Conservation (phyloP, 2,888 invertebrate genomes). For the Notodonta dromedarius region DNA sequence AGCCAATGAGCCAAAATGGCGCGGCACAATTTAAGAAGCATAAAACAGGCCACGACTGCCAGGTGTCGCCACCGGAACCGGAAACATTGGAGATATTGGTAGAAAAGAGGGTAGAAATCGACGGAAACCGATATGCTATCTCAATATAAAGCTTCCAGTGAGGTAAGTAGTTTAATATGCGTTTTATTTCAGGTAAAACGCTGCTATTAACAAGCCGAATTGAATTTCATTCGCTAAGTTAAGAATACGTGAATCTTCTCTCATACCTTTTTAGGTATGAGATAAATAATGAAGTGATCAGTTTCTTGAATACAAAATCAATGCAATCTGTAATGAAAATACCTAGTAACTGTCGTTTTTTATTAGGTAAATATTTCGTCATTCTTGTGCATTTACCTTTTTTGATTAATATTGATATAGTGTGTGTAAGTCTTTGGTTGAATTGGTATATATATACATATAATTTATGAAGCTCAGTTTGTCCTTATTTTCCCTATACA, state of each 20-base stretch:
- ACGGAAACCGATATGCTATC: conserved; percentile 4
- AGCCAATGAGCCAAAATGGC: conserved; percentile 4
- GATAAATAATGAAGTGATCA: neutral
- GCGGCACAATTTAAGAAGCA: neutral
- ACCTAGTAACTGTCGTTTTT: neutral
- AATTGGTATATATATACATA: no score
- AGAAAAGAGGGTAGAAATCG: neutral
- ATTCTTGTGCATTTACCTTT: neutral
- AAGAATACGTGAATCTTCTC: neutral
- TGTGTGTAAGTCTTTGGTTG: no score
- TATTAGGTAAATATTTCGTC: neutral
- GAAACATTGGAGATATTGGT: neutral
- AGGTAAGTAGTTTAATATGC: conserved; percentile 16
- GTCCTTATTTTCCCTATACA: no score
- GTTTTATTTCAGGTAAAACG: conserved; percentile 16
- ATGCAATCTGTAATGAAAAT: neutral
- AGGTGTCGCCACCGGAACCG: conserved; percentile 2
- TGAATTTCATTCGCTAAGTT: neutral
- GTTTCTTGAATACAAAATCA: neutral
- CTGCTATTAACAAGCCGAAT: conserved; percentile 6
- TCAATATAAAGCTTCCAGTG: conserved; percentile 10
- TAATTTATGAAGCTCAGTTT: no score
- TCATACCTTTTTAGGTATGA: neutral
- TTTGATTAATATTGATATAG: neutral
- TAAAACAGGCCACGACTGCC: neutral